Percentiles rank a stretch among this genome's conserved stretches.
Evolutionary conservation across 1,140 invertebrate genomes (phyloP).

Genomic region (Panagrolaimus sp.): DNA sequence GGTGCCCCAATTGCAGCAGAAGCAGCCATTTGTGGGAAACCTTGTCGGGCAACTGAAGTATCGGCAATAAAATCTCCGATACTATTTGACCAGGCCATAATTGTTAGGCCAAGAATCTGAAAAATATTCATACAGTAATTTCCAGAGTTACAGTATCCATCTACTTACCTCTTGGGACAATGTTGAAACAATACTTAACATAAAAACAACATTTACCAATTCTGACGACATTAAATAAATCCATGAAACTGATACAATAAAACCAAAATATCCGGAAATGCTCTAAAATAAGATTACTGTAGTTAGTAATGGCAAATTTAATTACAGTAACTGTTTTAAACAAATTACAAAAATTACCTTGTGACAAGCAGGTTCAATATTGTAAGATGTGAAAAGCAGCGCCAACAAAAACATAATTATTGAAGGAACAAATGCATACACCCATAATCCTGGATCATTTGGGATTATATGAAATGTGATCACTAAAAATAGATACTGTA

Average conservation of each 20-base stretch:
- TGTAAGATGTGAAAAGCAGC: not conserved
- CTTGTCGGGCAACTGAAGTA: constrained; percentile 28
- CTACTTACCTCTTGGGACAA: constrained; percentile 19
- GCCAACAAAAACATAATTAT: not conserved
- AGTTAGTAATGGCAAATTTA: constrained; percentile 58
- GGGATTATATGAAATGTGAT: not conserved
- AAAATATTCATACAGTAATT: not conserved
- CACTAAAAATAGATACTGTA: constrained; percentile 13
- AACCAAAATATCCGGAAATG: constrained; percentile 11
- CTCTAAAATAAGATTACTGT: constrained; percentile 9
- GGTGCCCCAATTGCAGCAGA: constrained; percentile 28
- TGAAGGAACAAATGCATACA: constrained; percentile 3
- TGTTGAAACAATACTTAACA: constrained; percentile 19
- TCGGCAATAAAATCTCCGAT: constrained; percentile 32
- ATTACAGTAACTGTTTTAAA: constrained; percentile 63
- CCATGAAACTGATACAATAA: constrained; percentile 21
- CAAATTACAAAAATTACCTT: constrained; percentile 60
- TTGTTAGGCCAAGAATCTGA: constrained; percentile 33
- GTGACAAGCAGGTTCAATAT: constrained; percentile 3
- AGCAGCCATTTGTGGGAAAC: constrained; percentile 33
- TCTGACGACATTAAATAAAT: constrained; percentile 13
- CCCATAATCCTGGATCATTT: not conserved
- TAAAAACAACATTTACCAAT: constrained; percentile 14
- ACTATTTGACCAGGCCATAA: constrained; percentile 33
- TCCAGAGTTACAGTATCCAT: not conserved